These are phyloP conservation scores for Passerculus sandwichensis DNA, from an alignment of 2,797 vertebrate species.

Conservation along the genomic window DNA sequence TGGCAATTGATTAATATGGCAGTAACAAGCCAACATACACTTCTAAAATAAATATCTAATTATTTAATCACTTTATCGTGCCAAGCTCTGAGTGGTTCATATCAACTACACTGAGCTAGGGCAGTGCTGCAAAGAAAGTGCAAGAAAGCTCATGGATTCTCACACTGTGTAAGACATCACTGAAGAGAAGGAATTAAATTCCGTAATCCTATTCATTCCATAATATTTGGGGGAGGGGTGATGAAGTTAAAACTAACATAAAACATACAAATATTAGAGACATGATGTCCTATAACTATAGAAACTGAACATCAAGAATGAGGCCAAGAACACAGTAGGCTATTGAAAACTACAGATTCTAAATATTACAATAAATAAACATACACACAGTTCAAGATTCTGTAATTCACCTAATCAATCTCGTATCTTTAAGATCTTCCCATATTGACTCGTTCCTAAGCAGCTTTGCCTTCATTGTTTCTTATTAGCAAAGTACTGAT, in stretches of 20 bases:
- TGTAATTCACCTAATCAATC: background rate
- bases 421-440: background rate
- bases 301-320: background rate
- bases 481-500: background rate
- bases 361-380: background rate
- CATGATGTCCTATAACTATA: background rate
- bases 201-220: background rate
- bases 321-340: background rate
- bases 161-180: background rate
- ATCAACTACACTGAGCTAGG: background rate
- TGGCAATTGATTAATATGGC: background rate
- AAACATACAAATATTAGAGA: background rate
- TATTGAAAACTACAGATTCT: background rate
- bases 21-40: background rate
- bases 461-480: background rate
- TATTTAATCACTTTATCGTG: background rate
- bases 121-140: background rate
- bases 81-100: background rate
- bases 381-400: background rate
- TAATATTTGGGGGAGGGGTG: accelerated
- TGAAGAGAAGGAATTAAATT: background rate
- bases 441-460: background rate
- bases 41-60: background rate
- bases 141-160: background rate
- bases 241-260: background rate